These are phyloP conservation scores for Desoria tigrina DNA, from an alignment of 2,888 invertebrate species.

Conservation along the genomic window DNA sequence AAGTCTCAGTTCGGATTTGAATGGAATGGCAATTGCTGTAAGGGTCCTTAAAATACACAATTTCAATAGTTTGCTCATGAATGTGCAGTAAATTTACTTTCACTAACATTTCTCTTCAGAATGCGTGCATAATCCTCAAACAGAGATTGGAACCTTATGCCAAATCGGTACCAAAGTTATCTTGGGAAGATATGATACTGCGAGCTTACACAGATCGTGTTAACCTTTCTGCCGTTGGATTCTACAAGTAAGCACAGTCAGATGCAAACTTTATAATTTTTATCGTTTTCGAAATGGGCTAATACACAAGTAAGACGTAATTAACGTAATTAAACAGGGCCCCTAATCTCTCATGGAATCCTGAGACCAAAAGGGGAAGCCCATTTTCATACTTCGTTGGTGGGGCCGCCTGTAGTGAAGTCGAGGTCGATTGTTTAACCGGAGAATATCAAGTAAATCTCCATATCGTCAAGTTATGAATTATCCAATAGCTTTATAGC, in stretches of 20 bases:
- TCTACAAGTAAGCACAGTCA: constrained; percentile 61
- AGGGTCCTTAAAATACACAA: constrained; percentile 11
- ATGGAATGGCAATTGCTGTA: constrained; percentile 57
- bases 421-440: constrained; percentile 91
- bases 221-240: constrained; percentile 80
- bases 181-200: constrained; percentile 81
- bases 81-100: no score
- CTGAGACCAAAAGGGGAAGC: constrained; percentile 32
- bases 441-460: constrained; percentile 75
- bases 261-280: no score
- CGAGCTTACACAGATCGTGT: constrained; percentile 76
- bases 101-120: constrained; percentile 57
- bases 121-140: constrained; percentile 75
- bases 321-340: constrained; percentile 30
- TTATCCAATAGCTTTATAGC: background rate
- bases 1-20: constrained; percentile 57
- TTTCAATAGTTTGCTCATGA: background rate
- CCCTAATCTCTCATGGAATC: constrained; percentile 40
- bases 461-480: no score
- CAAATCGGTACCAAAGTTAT: constrained; percentile 71
- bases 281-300: no score
- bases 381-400: constrained; percentile 79
- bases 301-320: no score
- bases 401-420: constrained; percentile 82
- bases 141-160: constrained; percentile 74